Percentiles rank a stretch among this genome's conserved stretches.
These are phyloP conservation scores for Achatina immaculata DNA, from an alignment of 1,140 invertebrate species.

Conservation along the genomic window DNA sequence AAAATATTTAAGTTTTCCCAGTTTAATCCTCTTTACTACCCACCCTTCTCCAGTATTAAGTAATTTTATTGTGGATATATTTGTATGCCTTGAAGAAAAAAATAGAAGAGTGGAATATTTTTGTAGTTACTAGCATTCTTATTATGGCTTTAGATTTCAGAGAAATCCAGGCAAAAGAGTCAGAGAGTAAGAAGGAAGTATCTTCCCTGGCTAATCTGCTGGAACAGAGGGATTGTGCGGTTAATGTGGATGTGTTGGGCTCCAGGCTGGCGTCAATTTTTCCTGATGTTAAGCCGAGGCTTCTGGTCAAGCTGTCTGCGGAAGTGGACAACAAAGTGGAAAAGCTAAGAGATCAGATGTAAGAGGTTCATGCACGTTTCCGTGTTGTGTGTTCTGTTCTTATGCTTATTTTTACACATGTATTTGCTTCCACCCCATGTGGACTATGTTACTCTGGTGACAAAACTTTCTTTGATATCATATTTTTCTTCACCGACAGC, in stretches of 20 bases:
- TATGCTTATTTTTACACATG: not conserved
- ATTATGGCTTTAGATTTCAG: not conserved
- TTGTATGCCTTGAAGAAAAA: no score
- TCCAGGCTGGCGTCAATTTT: not conserved
- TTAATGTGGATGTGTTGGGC: not conserved
- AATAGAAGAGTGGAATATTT: no score
- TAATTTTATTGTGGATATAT: no score
- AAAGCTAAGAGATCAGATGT: not conserved
- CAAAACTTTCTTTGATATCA: no score
- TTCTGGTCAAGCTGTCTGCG: not conserved
- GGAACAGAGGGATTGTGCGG: not conserved
- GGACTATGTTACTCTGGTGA: no score
- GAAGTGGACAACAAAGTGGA: not conserved
- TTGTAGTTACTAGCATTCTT: not conserved
- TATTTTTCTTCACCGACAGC: no score
- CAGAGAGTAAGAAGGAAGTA: not conserved
- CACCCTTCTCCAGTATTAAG: no score
- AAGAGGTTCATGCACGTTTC: not conserved
- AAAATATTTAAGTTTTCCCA: no score
- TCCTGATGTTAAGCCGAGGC: not conserved
- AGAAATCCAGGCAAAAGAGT: not conserved
- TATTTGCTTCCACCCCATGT: no score
- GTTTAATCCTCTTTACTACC: no score
- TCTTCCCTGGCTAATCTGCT: constrained; percentile 7
- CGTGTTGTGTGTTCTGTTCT: not conserved